Percentiles rank a stretch among this genome's conserved stretches.
Evolutionary conservation across 1,140 invertebrate genomes (phyloP).

Genomic region (Cataglyphis hispanica): DNA sequence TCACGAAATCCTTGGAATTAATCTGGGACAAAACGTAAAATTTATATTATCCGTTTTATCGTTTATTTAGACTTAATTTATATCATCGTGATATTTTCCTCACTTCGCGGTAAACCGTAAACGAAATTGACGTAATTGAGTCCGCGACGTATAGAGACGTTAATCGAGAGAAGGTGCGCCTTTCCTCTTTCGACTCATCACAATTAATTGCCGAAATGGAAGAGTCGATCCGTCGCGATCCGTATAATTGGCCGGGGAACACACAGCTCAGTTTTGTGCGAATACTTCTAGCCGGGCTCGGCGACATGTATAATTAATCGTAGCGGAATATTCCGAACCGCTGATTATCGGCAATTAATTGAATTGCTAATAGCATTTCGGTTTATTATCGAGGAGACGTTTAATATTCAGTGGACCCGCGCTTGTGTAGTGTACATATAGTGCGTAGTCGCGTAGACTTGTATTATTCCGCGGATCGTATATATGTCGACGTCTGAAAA

Average conservation of each 20-base stretch:
- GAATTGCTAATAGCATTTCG: slow-evolving; percentile 76
- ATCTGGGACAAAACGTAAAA: background rate
- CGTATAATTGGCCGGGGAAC: slow-evolving; percentile 55
- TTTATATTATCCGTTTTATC: background rate
- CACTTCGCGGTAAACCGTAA: background rate
- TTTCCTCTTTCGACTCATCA: slow-evolving; percentile 44
- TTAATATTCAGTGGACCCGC: slow-evolving; percentile 71
- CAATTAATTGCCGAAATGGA: slow-evolving; percentile 58
- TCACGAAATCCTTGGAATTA: background rate
- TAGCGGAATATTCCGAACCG: slow-evolving; percentile 72
- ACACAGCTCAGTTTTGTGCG: slow-evolving; percentile 4
- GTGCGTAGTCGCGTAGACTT: slow-evolving; percentile 35
- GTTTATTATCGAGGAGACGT: slow-evolving; percentile 70
- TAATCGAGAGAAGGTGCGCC: slow-evolving; percentile 47
- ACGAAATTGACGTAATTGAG: slow-evolving; percentile 38
- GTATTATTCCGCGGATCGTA: slow-evolving; percentile 11
- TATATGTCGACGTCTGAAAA: slow-evolving; percentile 25
- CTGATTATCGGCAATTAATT: slow-evolving; percentile 75
- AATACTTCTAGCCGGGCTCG: slow-evolving; percentile 45
- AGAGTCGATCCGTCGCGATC: slow-evolving; percentile 57
- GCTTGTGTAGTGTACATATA: slow-evolving; percentile 59
- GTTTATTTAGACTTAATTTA: slow-evolving; percentile 15
- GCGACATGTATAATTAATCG: slow-evolving; percentile 72
- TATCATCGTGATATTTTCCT: slow-evolving; percentile 5
- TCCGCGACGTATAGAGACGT: slow-evolving; percentile 7